Evolutionary conservation across 2,797 vertebrate genomes (phyloP).

Genomic region (Geotrypetes seraphini): DNA sequence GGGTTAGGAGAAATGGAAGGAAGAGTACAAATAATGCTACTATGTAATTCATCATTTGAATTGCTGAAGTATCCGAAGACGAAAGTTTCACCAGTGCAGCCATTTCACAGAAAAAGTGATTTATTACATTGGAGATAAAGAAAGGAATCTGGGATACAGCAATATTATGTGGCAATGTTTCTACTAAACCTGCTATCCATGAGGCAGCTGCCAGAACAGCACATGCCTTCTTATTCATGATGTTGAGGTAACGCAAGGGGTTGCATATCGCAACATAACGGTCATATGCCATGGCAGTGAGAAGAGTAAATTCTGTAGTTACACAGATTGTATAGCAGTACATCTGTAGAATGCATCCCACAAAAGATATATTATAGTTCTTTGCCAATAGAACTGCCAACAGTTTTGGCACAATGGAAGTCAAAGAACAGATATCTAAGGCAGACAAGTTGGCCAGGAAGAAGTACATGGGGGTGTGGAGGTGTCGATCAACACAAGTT

Average conservation of each 20-base stretch:
- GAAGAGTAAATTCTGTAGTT: slow-evolving; percentile 25
- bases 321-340: slow-evolving; percentile 29
- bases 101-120: too few species aligned
- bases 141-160: slow-evolving; percentile 3
- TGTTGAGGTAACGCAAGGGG: slow-evolving; percentile 17
- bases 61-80: slow-evolving; percentile 5
- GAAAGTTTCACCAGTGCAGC: slow-evolving; percentile 9
- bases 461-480: too few species aligned
- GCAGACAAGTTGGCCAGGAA: too few species aligned
- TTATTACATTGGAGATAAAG: slow-evolving; percentile 1
- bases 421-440: too few species aligned
- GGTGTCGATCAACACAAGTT: too few species aligned
- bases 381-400: too few species aligned
- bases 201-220: slow-evolving; percentile 6
- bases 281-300: slow-evolving; percentile 29
- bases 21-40: too few species aligned
- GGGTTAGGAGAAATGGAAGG: too few species aligned
- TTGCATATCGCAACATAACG: slow-evolving; percentile 13
- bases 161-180: slow-evolving; percentile 1
- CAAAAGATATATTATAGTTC: too few species aligned
- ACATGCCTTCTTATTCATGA: slow-evolving; percentile 14
- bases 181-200: slow-evolving; percentile 18
- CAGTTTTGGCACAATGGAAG: too few species aligned
- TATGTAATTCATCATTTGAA: too few species aligned
- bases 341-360: too few species aligned